Evolutionary conservation across 2,113 vertebrate genomes (phyloP), one percentile per base, ranked within the genome.

Genomic region (Micronisus gabar): DNA sequence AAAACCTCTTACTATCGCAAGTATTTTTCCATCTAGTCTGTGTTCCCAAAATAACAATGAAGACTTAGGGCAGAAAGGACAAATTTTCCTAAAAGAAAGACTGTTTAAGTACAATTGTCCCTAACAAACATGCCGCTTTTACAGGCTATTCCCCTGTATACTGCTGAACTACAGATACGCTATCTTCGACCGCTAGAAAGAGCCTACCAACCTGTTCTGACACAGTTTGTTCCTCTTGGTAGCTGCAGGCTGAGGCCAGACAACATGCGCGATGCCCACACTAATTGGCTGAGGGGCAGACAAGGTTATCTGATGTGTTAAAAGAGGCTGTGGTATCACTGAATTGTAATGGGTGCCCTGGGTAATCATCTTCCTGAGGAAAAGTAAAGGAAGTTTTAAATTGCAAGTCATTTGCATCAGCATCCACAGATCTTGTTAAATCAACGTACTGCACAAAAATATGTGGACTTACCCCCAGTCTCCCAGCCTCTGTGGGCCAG

Each of bases 221-320:
- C 99, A 99, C 71, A 98, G 98, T 97, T 99, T 99, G 93, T 98
- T 98, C 97, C 99, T 99, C 97, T 99, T 99, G 96, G 99, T 98
- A 96, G 99, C 97, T 91, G 99, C 98, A 92, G 98, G 99, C 97
- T 99, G 99, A 73, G 99, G 99, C 99, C 99, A 99, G 95, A 99
- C 98, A 81, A 99, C 99, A 41, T 99, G 99, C 97, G 99, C 99
- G 90, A 99, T 99, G 97, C 99, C 99, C 98, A 99, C 99, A 73
- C 99, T 99, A 96, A 99, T 99, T 83, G 99, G 99, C 98, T 99
- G 99, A 94, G 99, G 99, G 95, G 99, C 99, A 48, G 99, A 99
- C 96, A 99, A 97, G 94, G 99, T 98, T 98, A 99, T 99, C 97
- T 99, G 99, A 98, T 99, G 99, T 94, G 99, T 98, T 97, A 99